Base-by-base conservation (phyloP, 1,140 invertebrate genomes). In the Branchinecta lindahli region DNA sequence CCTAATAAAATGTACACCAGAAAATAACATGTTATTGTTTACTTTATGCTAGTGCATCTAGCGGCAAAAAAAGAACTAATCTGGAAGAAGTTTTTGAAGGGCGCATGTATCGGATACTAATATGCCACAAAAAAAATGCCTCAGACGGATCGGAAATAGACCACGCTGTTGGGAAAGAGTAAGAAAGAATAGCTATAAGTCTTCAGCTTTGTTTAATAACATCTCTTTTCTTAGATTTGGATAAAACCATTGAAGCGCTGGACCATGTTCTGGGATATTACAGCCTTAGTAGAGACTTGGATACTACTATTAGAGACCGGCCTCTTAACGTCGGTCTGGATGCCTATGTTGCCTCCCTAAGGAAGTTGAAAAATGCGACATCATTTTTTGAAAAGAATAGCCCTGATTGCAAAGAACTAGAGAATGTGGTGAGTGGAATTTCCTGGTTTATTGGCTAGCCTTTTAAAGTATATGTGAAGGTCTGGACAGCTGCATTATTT, bases 361-460 rank as follows among this genome's bases (percentile, higher is more conserved):
- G 91, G 75, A 87, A 88, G 75, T 80, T 98, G 52, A 85, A 90
- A 67, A 87, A 88, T 73, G 93, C 94, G 67, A 87, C 92, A 75
- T 85, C 86, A 47, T 98, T 96, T 78, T 98, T 98, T 80, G 86
- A 92, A 75, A 89, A 90, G 76, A 89, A 94, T 77, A 95, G 95
- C 80, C 90, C 91, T 3, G 89, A 92, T 76, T 94, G 92, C 77
- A 89, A 94, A 45, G 94, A 97, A 81, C 78, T 96, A 68, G 90
- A 94, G 76, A 95, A 96, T 82, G 88, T 97, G 68, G 88, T 91
- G 76, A 83, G 84, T 75, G 8, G 21, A 15, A 6, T 66, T 67
- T 47, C n/a, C 45, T 3, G 3, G 18, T 7, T 7, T 0, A 4
- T 45, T 46, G 10, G 20, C 0, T 3, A 47, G 44, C 9, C 33